Evolutionary conservation across 2,113 vertebrate genomes (phyloP), one percentile per base, ranked within the genome.

Genomic region (Rattus rattus): DNA sequence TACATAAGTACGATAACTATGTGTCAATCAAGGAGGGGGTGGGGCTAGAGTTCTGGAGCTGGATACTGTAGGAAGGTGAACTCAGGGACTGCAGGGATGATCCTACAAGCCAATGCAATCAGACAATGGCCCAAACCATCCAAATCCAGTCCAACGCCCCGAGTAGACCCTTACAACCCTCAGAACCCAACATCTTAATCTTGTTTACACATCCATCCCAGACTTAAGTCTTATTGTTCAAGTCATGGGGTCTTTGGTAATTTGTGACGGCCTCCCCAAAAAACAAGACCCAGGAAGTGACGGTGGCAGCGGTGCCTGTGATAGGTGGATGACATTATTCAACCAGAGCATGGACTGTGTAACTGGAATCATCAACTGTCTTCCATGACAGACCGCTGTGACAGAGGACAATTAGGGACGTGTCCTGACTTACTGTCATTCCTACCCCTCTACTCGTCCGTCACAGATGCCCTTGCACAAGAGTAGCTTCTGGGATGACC

Each of bases 351-450:
- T 72, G 72, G 75, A 47, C 39, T 61, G 30, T 0, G 2, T 0
- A 14, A 14, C 11, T 47, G 52, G 95, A 65, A 39, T 43, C 1
- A 39, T 36, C 0, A 8, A 28, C 43, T 54, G 77, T 79, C 84
- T 91, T 24, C 43, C 5, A 52, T 4, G 47, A 30, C 59, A n/a
- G 73, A 54, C 59, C 10, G 14, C 30, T 12, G 26, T 36, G 80
- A 47, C 33, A n/a, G 69, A 70, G 47, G 22, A 4, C 1, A 33
- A 72, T 63, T 5, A 0, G 2, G 63, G 1, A 43, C 0, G 1
- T 7, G 12, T 67, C 26, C 7, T 6, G 13, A 36, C 26, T 5
- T 1, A 5, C 4, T 20, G 75, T 72, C 7, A 61, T 92, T 13
- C 28, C 79, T 47, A 2, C 2, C 54, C 2, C 13, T 43, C 33